Base-by-base conservation (phyloP, 2,888 invertebrate species). In the Lottia scabra region DNA sequence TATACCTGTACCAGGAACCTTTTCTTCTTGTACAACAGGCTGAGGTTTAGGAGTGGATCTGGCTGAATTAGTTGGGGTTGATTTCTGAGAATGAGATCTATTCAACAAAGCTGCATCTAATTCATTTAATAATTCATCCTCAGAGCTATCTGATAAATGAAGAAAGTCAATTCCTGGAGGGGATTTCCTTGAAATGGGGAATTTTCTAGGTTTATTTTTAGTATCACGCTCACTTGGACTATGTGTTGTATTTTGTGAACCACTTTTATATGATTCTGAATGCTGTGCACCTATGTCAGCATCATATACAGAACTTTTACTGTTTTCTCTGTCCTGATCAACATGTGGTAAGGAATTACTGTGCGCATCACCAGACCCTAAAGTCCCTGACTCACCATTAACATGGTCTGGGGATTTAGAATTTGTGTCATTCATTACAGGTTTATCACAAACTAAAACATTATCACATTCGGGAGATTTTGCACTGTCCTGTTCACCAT, bases 121-220 rank as follows among this genome's bases (percentile, higher is more conserved):
- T 67, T 86, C 84, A 43, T 79, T 80, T 65, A 85, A 70, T 4
- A 86, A 74, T 38, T 84, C 84, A 72, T 85, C 86, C 67, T 84
- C 84, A 13, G 56, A 56, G 13, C 56, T 56, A 19, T 56, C 56
- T 19, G 56, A 56, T 23, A 56, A 56, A 56, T 56, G 56, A 19
- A 56, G 56, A 56, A 56, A 56, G 56, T 56, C 56, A 56, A 56
- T 56, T 56, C 56, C 56, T 13, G 56, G 56, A 23, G 56, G 56
- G 23, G 56, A 56, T 56, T 56, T 56, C 56, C 56, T 19, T 2
- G 56, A 56, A 56, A 56, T 56, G 12, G 56, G 56, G 23, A 56
- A 56, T 23, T 56, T 56, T 13, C 13, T 56, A 23, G 56, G 38
- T 38, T 38, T 38, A 38, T 38, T 38, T 38, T 38, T 38, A 38